phyloP scores from a whole-genome alignment of 2,797 vertebrate species.

The Todus mexicanus region DNA sequence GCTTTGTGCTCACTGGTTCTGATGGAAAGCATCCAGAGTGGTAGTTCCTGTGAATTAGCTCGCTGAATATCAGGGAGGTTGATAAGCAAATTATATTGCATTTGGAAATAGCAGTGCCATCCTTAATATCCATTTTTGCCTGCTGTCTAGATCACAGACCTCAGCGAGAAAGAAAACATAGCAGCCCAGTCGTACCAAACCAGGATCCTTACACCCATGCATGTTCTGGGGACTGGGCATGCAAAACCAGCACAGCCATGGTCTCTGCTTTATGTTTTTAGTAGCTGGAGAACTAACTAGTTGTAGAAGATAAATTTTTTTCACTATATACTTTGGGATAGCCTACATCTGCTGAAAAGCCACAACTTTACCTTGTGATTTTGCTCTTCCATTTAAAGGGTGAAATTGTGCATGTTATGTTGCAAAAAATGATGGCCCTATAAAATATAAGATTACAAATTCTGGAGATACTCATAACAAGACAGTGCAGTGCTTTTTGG shows the following conservation, averaged over 20 bases:
- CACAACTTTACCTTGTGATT: neutral
- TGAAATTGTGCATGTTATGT: neutral
- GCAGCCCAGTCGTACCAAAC: fast-evolving
- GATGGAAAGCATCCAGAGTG: neutral
- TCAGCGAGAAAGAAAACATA: neutral
- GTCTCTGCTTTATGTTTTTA: neutral
- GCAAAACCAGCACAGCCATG: neutral
- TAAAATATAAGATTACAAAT: neutral
- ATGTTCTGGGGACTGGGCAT: neutral
- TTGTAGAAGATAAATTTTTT: neutral
- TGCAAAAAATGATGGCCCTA: neutral
- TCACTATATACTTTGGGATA: neutral
- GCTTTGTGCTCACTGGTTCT: neutral
- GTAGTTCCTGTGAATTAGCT: neutral
- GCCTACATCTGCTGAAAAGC: neutral
- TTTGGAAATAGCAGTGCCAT: neutral
- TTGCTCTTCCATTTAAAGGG: neutral
- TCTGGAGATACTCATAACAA: neutral
- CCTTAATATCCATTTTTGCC: neutral
- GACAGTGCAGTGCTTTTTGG: neutral
- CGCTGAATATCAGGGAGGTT: neutral
- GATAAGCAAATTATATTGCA: neutral
- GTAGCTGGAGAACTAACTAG: neutral
- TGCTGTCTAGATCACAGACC: neutral
- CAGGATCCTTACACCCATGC: neutral